A percentile compares a stretch with the other conserved stretches of the same genome.
These are phyloP conservation scores for Microtus montanus DNA, from an alignment of 2,113 vertebrate genomes.

Conservation along the genomic window DNA sequence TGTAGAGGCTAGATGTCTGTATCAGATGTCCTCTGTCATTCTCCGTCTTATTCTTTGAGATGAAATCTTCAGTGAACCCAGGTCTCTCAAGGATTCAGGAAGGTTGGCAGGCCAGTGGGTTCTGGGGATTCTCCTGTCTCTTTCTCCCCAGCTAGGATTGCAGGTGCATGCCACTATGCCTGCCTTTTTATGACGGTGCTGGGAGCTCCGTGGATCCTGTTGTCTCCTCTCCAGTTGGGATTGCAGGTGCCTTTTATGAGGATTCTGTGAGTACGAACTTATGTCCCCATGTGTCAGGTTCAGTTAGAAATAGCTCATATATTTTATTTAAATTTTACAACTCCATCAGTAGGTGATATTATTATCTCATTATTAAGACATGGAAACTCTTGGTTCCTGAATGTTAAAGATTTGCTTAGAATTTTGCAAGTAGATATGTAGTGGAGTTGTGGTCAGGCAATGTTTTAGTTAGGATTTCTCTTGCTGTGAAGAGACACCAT, in stretches of 20 bases:
- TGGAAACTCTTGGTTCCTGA: background rate
- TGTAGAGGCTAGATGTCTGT: background rate
- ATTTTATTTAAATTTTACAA: background rate
- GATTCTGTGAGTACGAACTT: background rate
- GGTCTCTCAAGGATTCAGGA: background rate
- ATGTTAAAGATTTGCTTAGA: background rate
- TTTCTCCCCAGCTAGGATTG: background rate
- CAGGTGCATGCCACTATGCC: background rate
- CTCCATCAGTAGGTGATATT: background rate
- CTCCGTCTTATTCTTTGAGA: background rate
- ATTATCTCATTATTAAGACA: background rate
- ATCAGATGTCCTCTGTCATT: background rate
- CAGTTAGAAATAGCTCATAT: background rate
- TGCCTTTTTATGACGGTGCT: background rate
- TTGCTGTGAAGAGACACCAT: no score
- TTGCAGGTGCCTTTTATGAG: background rate
- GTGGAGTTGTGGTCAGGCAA: background rate
- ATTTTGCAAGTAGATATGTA: background rate
- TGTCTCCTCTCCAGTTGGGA: no score
- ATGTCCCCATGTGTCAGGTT: background rate
- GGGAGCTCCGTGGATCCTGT: no score
- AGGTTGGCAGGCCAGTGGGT: background rate
- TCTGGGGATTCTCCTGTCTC: no score
- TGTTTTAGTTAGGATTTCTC: no score
- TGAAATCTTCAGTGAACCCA: background rate